Percentiles rank a stretch among this genome's conserved stretches.
Evolutionary conservation across 2,113 vertebrate genomes (phyloP).

Genomic region (Ochotona princeps): DNA sequence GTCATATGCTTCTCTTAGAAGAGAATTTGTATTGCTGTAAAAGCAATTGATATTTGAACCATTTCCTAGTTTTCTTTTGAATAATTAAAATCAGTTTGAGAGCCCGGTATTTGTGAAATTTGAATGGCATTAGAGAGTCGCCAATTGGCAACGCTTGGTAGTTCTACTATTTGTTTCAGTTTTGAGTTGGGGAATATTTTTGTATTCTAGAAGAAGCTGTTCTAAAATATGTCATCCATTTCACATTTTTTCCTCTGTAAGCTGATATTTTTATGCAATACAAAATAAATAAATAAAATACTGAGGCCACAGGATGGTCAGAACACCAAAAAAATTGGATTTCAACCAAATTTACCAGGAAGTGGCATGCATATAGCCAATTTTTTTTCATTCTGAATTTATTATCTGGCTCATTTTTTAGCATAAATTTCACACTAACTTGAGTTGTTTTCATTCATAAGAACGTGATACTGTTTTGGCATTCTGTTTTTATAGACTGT

Average conservation of each 20-base stretch:
- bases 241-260: constrained; percentile 81
- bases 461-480: constrained; percentile 74
- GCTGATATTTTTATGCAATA: constrained; percentile 80
- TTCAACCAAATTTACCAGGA: constrained; percentile 73
- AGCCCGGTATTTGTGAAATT: constrained; percentile 82
- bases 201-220: constrained; percentile 83
- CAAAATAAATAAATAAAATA: constrained; percentile 83
- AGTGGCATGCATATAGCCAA: constrained; percentile 73
- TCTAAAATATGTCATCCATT: constrained; percentile 84
- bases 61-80: constrained; percentile 82
- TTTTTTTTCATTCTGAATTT: constrained; percentile 82
- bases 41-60: constrained; percentile 82
- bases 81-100: constrained; percentile 82
- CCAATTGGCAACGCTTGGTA: constrained; percentile 80
- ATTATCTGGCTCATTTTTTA: constrained; percentile 81
- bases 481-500: constrained; percentile 76
- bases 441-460: constrained; percentile 80
- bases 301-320: constrained; percentile 78
- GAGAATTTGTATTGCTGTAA: constrained; percentile 77
- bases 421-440: constrained; percentile 75
- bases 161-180: constrained; percentile 82
- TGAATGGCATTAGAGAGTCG: constrained; percentile 82
- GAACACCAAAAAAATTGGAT: constrained; percentile 72
- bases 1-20: constrained; percentile 74
- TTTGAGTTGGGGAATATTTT: constrained; percentile 83